Evolutionary conservation across 2,888 invertebrate species (phyloP).

Genomic region (Latrodectus elegans): DNA sequence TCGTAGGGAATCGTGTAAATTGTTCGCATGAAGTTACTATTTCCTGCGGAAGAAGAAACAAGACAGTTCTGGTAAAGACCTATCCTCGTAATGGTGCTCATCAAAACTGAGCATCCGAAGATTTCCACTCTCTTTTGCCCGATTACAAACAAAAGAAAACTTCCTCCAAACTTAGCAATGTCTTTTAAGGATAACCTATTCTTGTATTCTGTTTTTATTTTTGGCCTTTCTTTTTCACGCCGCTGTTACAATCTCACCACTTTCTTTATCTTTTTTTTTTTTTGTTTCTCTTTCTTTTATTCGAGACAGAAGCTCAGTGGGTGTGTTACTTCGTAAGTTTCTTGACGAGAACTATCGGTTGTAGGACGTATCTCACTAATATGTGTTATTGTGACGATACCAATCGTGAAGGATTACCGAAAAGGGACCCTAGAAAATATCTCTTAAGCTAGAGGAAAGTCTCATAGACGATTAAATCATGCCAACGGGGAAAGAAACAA

Average conservation of each 20-base stretch:
- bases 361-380: constrained; percentile 22
- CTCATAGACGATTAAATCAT: constrained; percentile 29
- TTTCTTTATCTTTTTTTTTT: not conserved
- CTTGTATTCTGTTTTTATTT: not conserved
- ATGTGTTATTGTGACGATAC: constrained; percentile 39
- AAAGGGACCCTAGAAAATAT: constrained; percentile 4
- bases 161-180: constrained; percentile 16
- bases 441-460: constrained; percentile 20
- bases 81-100: constrained; percentile 37
- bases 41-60: constrained; percentile 46
- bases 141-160: constrained; percentile 12
- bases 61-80: constrained; percentile 18
- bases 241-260: not conserved
- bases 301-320: constrained; percentile 17
- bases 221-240: not conserved
- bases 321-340: constrained; percentile 33
- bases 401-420: constrained; percentile 51
- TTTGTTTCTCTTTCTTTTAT: not conserved
- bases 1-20: not conserved
- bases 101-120: constrained; percentile 50
- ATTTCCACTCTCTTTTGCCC: constrained; percentile 9
- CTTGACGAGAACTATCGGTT: constrained; percentile 1
- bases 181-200: constrained; percentile 34
- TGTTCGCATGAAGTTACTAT: not conserved
- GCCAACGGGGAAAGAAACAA: not conserved